phyloP scores from a whole-genome alignment of 1,140 invertebrate species.

The Tetramorium parvispinum region DNA sequence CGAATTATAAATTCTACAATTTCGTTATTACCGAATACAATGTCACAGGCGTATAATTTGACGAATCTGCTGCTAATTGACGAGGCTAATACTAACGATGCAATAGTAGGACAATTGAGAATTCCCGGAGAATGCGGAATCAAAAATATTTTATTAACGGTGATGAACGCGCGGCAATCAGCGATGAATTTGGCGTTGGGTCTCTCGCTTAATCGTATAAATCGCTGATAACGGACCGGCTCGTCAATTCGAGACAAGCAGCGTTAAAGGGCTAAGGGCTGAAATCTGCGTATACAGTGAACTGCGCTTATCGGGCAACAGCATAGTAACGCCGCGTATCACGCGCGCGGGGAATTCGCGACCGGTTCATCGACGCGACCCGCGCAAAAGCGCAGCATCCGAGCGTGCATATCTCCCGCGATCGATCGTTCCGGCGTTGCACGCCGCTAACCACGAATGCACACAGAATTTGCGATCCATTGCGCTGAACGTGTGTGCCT shows the following conservation, averaged over 20 bases:
- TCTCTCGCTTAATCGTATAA: conserved; percentile 37
- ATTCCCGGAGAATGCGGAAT: not conserved
- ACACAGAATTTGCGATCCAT: conserved; percentile 56
- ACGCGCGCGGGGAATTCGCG: conserved; percentile 24
- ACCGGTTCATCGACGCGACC: conserved; percentile 36
- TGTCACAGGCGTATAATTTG: not conserved
- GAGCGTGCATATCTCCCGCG: conserved; percentile 53
- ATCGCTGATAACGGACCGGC: conserved; percentile 42
- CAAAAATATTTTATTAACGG: conserved; percentile 37
- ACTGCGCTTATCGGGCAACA: conserved; percentile 43
- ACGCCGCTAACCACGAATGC: conserved; percentile 47
- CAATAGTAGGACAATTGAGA: not conserved
- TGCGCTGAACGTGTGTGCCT: conserved; percentile 37
- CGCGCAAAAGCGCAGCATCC: conserved; percentile 57
- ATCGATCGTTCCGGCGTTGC: conserved; percentile 50
- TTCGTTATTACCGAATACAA: not conserved
- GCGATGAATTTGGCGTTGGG: not conserved
- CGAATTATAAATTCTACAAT: not conserved
- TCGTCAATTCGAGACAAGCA: conserved; percentile 37
- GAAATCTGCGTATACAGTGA: conserved; percentile 31
- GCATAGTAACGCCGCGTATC: conserved; percentile 14
- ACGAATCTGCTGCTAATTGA: not conserved
- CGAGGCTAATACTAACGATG: not conserved
- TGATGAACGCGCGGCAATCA: conserved; percentile 25
- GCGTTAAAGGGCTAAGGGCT: conserved; percentile 51